Conservation (phyloP, 1,140 invertebrate genomes). For the Chlorops oryzae region DNA sequence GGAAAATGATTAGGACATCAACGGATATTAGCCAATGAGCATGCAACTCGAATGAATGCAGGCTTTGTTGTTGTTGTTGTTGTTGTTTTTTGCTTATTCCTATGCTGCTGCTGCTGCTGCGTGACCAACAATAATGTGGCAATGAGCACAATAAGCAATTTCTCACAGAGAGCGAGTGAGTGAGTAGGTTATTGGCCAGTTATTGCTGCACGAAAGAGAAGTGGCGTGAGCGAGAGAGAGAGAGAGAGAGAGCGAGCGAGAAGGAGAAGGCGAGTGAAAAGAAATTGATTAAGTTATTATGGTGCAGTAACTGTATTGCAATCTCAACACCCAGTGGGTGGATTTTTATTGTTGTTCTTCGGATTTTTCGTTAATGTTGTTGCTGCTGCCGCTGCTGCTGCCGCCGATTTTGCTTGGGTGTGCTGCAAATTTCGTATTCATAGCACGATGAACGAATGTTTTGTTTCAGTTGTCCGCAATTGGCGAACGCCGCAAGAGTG, state of each 20-base stretch:
- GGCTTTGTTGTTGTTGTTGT: constrained; percentile 4
- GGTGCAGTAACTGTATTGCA: constrained; percentile 15
- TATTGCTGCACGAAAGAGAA: background rate
- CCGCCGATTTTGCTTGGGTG: background rate
- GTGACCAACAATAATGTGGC: constrained; percentile 28
- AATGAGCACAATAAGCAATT: constrained; percentile 33
- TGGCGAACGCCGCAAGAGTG: constrained; percentile 20
- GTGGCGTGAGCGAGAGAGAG: no score
- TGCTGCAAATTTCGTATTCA: constrained; percentile 41
- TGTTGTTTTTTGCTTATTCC: constrained; percentile 16
- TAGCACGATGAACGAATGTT: constrained; percentile 48
- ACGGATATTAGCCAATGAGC: constrained; percentile 24
- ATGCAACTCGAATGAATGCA: background rate
- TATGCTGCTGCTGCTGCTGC: background rate
- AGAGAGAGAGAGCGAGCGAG: constrained; percentile 16
- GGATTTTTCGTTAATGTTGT: background rate
- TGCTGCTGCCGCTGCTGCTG: background rate
- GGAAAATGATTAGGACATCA: no score
- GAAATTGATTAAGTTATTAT: constrained; percentile 32
- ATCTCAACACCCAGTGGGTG: no score
- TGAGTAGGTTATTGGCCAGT: no score
- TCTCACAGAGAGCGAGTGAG: background rate
- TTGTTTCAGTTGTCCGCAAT: constrained; percentile 44
- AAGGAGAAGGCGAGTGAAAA: background rate
- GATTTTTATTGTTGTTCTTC: background rate